Evolutionary conservation across 23 tunicate species (phyloP).

Genomic region (Ascidia mentula): DNA sequence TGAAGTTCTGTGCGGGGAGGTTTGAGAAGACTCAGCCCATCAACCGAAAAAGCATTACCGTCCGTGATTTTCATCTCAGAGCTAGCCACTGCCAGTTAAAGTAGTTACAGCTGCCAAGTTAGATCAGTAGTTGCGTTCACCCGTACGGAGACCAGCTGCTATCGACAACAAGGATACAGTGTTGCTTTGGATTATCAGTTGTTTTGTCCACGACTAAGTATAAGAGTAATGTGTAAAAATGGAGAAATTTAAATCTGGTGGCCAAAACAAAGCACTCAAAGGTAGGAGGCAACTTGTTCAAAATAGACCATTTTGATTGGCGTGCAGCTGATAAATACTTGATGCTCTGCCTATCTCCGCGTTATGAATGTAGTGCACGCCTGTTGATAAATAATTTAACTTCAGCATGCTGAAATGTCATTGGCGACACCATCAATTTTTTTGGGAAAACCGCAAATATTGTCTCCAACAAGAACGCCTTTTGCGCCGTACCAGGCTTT

Average conservation of each 20-base stretch:
- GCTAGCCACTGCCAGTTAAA: not conserved
- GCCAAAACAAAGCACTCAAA: conserved; percentile 28
- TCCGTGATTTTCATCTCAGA: not conserved
- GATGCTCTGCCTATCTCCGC: not conserved
- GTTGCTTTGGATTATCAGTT: not conserved
- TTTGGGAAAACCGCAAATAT: not conserved
- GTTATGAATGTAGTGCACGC: not conserved
- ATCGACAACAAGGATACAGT: not conserved
- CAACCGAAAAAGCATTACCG: not conserved
- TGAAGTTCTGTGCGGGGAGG: not conserved
- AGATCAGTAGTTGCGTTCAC: not conserved
- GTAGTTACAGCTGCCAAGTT: too few relatives aligned
- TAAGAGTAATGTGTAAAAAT: conserved; percentile 7
- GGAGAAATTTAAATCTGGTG: conserved; percentile 36
- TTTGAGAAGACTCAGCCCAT: not conserved
- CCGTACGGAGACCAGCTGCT: not conserved
- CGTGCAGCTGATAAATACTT: not conserved
- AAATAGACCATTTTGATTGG: not conserved
- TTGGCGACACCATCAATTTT: not conserved
- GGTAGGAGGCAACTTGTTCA: not conserved
- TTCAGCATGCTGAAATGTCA: not conserved
- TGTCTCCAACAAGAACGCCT: not conserved
- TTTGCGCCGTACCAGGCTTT: not conserved
- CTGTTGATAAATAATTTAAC: not conserved
- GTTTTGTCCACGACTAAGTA: not conserved